A percentile compares a stretch with the other conserved stretches of the same genome.
Conservation (phyloP, 2,888 invertebrate genomes). For the Petrophora chlorosata region DNA sequence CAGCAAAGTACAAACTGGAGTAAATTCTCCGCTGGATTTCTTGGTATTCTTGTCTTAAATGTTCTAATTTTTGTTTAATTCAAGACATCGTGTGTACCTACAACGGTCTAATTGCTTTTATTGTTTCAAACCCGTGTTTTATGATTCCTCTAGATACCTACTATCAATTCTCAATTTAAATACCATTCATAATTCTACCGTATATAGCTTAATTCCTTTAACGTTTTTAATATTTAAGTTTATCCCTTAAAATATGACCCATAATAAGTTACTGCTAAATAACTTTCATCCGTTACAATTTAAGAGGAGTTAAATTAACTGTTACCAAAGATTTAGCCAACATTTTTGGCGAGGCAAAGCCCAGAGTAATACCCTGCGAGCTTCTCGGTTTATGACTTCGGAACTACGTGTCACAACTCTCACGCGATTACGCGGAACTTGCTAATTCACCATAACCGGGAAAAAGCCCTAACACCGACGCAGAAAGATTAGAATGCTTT, state of each 20-base stretch:
- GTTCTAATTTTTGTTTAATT: slow-evolving; percentile 19
- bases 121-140: too few species aligned
- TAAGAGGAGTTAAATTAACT: slow-evolving; percentile 29
- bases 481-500: slow-evolving; percentile 18
- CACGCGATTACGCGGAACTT: slow-evolving; percentile 32
- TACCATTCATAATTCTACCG: too few species aligned
- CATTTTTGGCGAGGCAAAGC: slow-evolving; percentile 31
- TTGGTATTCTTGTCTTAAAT: slow-evolving; percentile 30
- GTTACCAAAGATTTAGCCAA: slow-evolving; percentile 27
- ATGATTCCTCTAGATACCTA: too few species aligned
- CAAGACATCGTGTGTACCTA: too few species aligned
- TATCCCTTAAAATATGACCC: slow-evolving; percentile 12
- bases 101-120: too few species aligned
- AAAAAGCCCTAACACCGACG: slow-evolving; percentile 22
- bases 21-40: slow-evolving; percentile 55
- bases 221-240: slow-evolving; percentile 21
- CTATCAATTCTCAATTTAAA: too few species aligned
- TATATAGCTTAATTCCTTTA: too few species aligned
- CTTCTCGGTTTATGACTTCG: slow-evolving; percentile 36
- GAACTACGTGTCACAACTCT: slow-evolving; percentile 38
- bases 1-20: slow-evolving; percentile 43
- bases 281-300: slow-evolving; percentile 23
- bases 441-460: slow-evolving; percentile 24
- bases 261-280: slow-evolving; percentile 21
- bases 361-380: slow-evolving; percentile 29